phyloP scores from a whole-genome alignment of 2,797 vertebrate species.

The Enoplosus armatus region DNA sequence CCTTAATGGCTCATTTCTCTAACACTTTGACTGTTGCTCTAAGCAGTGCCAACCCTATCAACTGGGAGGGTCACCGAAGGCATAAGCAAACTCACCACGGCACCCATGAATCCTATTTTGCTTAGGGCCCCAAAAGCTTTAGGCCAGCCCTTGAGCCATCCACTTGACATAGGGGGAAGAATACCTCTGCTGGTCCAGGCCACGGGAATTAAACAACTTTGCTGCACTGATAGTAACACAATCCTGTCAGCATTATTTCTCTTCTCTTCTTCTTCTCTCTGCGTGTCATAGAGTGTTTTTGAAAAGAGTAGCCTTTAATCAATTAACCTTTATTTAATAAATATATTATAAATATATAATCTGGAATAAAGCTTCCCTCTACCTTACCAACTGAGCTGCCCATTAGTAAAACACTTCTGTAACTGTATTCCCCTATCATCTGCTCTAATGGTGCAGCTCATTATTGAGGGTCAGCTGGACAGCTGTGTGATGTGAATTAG shows the following conservation, averaged over 20 bases:
- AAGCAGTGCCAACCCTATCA: background rate
- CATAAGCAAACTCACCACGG: background rate
- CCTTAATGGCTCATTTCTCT: background rate
- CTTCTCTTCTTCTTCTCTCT: constrained; percentile 1
- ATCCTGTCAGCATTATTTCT: background rate
- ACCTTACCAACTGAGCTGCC: background rate
- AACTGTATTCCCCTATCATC: background rate
- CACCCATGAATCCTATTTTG: too few species aligned
- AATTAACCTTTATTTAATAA: too few species aligned
- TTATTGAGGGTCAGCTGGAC: constrained; percentile 17
- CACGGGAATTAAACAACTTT: constrained; percentile 7
- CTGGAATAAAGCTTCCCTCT: background rate
- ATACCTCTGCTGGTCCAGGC: background rate
- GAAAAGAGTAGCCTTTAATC: background rate
- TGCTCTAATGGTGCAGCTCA: constrained; percentile 28
- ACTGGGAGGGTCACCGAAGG: background rate
- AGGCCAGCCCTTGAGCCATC: background rate
- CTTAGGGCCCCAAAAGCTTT: constrained; percentile 1
- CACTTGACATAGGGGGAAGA: background rate
- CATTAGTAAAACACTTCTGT: background rate
- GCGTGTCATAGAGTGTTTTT: constrained; percentile 2
- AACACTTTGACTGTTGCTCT: background rate
- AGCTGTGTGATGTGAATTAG: constrained; percentile 22
- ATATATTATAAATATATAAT: too few species aligned
- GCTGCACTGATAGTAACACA: background rate